Evolutionary conservation across 2,113 vertebrate species (phyloP).

Genomic region (Heptranchias perlo): DNA sequence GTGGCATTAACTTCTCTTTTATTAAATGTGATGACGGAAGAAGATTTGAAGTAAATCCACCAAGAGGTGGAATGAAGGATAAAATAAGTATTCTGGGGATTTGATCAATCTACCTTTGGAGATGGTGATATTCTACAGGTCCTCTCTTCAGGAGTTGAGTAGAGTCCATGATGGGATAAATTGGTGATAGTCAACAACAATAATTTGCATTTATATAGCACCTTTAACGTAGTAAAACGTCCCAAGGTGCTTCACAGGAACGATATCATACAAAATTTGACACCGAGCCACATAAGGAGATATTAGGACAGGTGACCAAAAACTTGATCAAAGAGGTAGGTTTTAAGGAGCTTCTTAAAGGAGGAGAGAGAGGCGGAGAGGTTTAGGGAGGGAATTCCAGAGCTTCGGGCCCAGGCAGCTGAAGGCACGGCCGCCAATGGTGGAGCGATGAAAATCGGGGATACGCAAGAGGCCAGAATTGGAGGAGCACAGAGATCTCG

Average conservation of each 20-base stretch:
- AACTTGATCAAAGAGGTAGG: neutral
- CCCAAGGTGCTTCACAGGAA: neutral
- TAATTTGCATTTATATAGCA: neutral
- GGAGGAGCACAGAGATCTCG: neutral
- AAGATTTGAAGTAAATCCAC: no score
- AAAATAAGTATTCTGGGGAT: no score
- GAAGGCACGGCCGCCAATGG: neutral
- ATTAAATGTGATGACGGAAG: no score
- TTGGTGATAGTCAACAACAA: neutral
- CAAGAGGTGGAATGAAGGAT: no score
- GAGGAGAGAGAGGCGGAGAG: no score
- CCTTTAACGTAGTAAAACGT: neutral
- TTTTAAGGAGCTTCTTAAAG: neutral
- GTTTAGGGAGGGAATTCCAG: neutral
- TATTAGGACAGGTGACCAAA: neutral
- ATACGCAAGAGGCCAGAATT: neutral
- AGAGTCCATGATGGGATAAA: neutral
- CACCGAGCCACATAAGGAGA: neutral
- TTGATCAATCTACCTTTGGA: no score
- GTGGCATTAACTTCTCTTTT: no score
- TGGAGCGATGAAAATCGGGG: no score
- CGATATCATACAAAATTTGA: neutral
- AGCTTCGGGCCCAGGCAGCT: neutral
- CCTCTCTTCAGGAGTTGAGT: neutral
- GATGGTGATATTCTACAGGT: neutral